Conservation (phyloP, 2,797 vertebrate species). For the Alfaro cultratus region DNA sequence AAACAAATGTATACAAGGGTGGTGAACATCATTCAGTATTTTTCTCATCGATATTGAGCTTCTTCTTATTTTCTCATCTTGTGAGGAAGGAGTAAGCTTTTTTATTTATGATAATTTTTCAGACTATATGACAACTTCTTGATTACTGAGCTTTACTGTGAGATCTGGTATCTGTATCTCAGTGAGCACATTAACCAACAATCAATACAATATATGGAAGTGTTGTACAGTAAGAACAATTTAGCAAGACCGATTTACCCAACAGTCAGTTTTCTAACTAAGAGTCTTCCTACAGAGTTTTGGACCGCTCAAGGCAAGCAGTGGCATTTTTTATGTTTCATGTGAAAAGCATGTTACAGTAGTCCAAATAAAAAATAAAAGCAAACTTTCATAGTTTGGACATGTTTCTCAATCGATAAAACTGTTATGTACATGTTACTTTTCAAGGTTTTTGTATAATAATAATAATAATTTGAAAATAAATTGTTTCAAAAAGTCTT, state of each 20-base stretch:
- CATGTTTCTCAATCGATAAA: no score
- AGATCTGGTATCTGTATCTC: neutral
- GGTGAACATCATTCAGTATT: neutral
- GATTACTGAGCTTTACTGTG: neutral
- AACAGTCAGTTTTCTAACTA: no score
- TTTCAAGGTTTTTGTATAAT: no score
- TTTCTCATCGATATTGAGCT: neutral
- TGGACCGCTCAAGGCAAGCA: no score
- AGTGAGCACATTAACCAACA: neutral
- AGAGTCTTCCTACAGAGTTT: no score
- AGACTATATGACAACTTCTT: neutral
- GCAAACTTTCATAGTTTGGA: no score
- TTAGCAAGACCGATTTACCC: neutral
- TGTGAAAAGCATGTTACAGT: no score
- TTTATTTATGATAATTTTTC: neutral
- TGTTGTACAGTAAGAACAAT: neutral
- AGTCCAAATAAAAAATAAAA: no score
- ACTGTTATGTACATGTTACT: no score
- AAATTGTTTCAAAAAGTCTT: no score
- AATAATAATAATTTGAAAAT: no score
- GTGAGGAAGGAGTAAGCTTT: neutral
- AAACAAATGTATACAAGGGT: neutral
- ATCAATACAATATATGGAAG: neutral
- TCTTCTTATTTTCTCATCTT: neutral
- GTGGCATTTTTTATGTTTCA: no score